Evolutionary conservation across 2,113 vertebrate genomes (phyloP).

Genomic region (Pelecanoides urinatrix): DNA sequence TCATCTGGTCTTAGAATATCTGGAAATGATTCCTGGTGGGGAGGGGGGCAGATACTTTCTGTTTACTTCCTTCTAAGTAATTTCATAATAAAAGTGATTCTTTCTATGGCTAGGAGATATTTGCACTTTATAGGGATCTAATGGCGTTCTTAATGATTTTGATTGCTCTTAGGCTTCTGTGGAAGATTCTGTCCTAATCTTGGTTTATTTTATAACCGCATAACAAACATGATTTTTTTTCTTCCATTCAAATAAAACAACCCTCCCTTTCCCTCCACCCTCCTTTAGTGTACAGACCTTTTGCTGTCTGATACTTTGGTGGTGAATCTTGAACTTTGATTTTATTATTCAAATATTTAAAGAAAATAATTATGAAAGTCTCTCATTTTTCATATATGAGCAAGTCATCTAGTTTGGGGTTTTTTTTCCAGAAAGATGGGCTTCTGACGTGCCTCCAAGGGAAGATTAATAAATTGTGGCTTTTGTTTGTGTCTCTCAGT

Average conservation of each 20-base stretch:
- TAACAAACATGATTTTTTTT: neutral
- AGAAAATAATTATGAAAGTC: neutral
- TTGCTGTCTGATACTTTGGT: neutral
- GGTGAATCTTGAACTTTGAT: neutral
- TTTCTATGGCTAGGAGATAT: neutral
- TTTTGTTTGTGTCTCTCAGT: constrained; percentile 56
- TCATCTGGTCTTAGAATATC: neutral
- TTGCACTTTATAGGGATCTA: neutral
- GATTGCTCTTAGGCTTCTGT: neutral
- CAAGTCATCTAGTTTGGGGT: neutral
- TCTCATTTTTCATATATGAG: neutral
- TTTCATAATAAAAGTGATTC: neutral
- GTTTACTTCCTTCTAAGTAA: neutral
- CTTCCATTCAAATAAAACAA: neutral
- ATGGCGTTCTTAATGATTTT: neutral
- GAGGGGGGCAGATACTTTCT: neutral
- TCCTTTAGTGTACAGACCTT: neutral
- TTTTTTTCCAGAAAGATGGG: neutral
- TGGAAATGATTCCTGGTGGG: neutral
- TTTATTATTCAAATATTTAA: neutral
- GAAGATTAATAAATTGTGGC: constrained; percentile 53
- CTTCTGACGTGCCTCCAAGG: constrained; percentile 2
- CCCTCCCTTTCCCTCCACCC: neutral
- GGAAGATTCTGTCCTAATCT: neutral
- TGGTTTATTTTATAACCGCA: neutral